phyloP scores from a whole-genome alignment of 92 coral and sea anemone genomes.

The Palythoa heliodiscus region DNA sequence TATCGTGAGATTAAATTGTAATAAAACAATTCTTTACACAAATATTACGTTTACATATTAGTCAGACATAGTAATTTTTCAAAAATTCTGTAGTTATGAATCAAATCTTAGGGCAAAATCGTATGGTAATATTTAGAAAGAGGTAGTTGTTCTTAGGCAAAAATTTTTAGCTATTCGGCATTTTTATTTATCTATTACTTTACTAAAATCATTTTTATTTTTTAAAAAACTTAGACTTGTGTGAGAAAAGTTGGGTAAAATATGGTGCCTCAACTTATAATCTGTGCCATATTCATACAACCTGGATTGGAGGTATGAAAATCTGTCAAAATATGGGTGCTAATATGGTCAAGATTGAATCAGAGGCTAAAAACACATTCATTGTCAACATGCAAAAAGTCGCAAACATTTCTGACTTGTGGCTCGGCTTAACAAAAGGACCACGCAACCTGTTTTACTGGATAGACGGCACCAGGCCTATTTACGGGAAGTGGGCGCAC shows the following conservation, averaged over 20 bases:
- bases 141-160: no score
- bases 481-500: not conserved
- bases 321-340: conserved; percentile 10
- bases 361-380: not conserved
- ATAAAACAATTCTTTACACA: no score
- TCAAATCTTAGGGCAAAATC: no score
- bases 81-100: no score
- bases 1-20: no score
- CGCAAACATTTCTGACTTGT: not conserved
- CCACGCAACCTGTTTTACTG: not conserved
- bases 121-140: no score
- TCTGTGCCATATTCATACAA: not conserved
- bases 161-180: no score
- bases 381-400: not conserved
- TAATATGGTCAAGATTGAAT: conserved; percentile 5
- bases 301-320: not conserved
- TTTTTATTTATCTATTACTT: no score
- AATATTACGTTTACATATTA: no score
- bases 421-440: not conserved
- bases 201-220: no score
- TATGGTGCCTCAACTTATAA: not conserved
- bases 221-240: not conserved
- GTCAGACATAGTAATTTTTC: no score
- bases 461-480: conserved; percentile 4
- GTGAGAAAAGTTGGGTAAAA: not conserved